These are phyloP conservation scores for Propithecus deckenii DNA, from an alignment of 2,797 vertebrate genomes.

Conservation along the genomic window DNA sequence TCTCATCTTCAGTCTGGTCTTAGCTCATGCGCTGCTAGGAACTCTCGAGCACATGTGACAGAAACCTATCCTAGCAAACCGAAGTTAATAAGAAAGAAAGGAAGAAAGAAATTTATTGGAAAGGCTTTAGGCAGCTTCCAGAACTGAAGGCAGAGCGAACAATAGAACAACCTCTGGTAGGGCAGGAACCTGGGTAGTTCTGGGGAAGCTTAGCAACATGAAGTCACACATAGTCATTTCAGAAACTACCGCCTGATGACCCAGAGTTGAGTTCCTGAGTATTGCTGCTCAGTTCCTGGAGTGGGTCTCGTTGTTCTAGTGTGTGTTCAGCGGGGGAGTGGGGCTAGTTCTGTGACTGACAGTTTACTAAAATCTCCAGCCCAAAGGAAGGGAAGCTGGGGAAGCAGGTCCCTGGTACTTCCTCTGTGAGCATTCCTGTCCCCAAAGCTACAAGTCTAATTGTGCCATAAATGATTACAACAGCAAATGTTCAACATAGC, in stretches of 20 bases:
- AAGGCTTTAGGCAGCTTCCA: neutral
- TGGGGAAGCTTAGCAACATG: neutral
- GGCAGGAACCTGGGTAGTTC: neutral
- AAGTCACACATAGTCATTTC: neutral
- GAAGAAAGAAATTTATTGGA: neutral
- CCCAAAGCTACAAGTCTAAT: neutral
- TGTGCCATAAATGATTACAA: neutral
- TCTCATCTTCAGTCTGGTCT: neutral
- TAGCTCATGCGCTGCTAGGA: neutral
- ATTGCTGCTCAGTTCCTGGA: neutral
- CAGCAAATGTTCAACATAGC: neutral
- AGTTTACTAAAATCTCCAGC: neutral
- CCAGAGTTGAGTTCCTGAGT: neutral
- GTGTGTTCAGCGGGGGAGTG: neutral
- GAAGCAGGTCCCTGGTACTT: neutral
- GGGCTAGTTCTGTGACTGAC: neutral
- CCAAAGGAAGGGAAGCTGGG: neutral
- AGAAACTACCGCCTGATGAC: neutral
- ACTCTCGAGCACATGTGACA: neutral
- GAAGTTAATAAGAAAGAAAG: neutral
- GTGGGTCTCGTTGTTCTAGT: neutral
- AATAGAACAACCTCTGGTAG: neutral
- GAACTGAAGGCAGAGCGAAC: neutral
- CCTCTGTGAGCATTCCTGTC: neutral
- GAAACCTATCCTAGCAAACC: neutral